Conservation (phyloP, 2,113 vertebrate genomes). For the Embiotoca jacksoni region DNA sequence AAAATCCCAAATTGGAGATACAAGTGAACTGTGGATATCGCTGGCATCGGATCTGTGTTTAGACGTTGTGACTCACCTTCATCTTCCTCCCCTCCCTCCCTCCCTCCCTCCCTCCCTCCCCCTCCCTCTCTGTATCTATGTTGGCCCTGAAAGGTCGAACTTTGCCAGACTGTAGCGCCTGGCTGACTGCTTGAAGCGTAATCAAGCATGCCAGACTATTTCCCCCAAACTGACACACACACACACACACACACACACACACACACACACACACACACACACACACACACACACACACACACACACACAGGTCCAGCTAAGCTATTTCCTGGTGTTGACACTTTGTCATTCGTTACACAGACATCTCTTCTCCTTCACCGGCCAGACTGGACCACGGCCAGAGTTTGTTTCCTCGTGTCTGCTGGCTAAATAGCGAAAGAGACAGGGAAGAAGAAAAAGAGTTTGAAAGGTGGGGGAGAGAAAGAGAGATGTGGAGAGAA, state of each 20-base stretch:
- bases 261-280: slow-evolving; percentile 31
- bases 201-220: slow-evolving; percentile 79
- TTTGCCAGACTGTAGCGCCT: slow-evolving; percentile 70
- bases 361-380: slow-evolving; percentile 62
- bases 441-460: neutral
- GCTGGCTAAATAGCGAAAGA: slow-evolving; percentile 38
- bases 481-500: neutral
- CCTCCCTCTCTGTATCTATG: slow-evolving; percentile 44
- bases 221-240: slow-evolving; percentile 46
- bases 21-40: slow-evolving; percentile 36
- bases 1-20: slow-evolving; percentile 46
- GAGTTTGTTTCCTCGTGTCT: slow-evolving; percentile 47
- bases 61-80: slow-evolving; percentile 48
- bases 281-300: slow-evolving; percentile 46
- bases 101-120: neutral
- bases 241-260: too few species aligned
- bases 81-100: slow-evolving; percentile 9
- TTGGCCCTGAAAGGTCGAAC: slow-evolving; percentile 79
- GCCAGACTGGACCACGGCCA: slow-evolving; percentile 37
- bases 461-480: too few species aligned
- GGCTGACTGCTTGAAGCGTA: slow-evolving; percentile 68
- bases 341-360: slow-evolving; percentile 72
- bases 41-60: slow-evolving; percentile 29
- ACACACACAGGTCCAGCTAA: slow-evolving; percentile 38
- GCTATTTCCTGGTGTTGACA: slow-evolving; percentile 73